Base-by-base conservation (phyloP, 2,797 vertebrate species). In the Poecilia picta region DNA sequence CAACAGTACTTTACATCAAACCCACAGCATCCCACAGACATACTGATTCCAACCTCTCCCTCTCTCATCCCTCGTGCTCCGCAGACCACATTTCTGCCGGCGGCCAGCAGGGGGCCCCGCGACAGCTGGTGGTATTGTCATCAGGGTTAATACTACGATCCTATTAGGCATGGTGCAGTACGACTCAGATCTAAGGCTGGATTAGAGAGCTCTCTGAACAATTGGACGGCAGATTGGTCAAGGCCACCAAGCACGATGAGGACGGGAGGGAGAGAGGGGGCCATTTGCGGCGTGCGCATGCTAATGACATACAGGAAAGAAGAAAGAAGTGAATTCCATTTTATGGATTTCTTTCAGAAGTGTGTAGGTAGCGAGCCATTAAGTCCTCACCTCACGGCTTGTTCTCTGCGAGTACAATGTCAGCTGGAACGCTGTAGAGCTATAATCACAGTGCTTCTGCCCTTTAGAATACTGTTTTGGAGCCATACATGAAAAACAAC, bases 191-290 rank as follows among this genome's bases (percentile, higher is more conserved):
- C 95, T 92, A 90, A 94, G 96, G 96, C 96, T 95, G 97, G 98
- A 98, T 99, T 99, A 99, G 93, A 95, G 94, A 92, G 90, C 93
- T 95, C 95, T 96, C 96, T 96, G 95, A 96, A 97, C 97, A 98
- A 98, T 97, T 98, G 96, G 96, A 97, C 92, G 81, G 87, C 62
- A 76, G 92, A 94, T 94, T 95, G 92, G 90, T 91, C 83, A 76
- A 84, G 81, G 81, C 85, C 81, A 76, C 45, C 47, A 71, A 85
- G 87, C 82, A 74, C 70, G 49, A 78, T 20, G 20, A n/a, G 76
- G 76, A 66, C 45, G 73, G 85, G 68, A 46, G 31, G 53, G 76
- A 64, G 59, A 79, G 71, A 83, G 84, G 51, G 49, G 49, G 8
- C 49, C 49, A 47, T 73, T 77, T n/a, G 59, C 36, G 57, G 36